Conservation (phyloP, 2,797 vertebrate species). For the Ataeniobius toweri region DNA sequence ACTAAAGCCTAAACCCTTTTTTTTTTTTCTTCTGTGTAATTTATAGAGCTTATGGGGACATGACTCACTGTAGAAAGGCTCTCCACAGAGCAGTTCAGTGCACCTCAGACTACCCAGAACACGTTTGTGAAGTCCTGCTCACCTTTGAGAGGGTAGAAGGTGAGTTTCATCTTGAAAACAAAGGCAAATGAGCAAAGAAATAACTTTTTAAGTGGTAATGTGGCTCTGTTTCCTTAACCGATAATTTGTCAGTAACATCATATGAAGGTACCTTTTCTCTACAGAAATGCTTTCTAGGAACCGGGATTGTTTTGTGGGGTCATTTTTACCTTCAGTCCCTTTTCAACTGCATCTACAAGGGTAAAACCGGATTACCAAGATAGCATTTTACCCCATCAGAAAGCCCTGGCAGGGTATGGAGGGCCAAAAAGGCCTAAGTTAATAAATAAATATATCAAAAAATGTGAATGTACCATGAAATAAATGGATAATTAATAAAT, state of each 20-base stretch:
- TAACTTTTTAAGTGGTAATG: background rate
- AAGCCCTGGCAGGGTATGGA: too few relatives aligned
- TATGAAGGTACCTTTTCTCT: too few relatives aligned
- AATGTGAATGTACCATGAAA: too few relatives aligned
- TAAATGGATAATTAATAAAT: too few relatives aligned
- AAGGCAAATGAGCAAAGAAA: background rate
- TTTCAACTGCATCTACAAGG: too few relatives aligned
- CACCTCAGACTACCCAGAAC: conserved; percentile 96
- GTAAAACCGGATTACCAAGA: too few relatives aligned
- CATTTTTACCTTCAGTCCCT: too few relatives aligned
- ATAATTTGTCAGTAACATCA: background rate
- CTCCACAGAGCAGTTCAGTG: conserved; percentile 95
- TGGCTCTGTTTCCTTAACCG: background rate
- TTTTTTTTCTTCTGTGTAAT: background rate
- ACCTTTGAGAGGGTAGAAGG: conserved; percentile 95
- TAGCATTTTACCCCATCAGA: too few relatives aligned
- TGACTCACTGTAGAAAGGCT: conserved; percentile 92
- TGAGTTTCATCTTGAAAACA: conserved; percentile 52
- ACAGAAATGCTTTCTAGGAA: too few relatives aligned
- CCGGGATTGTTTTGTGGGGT: too few relatives aligned
- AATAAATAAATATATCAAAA: too few relatives aligned
- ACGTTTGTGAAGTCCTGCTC: conserved; percentile 95
- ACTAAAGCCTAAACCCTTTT: background rate
- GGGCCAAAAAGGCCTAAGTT: too few relatives aligned
- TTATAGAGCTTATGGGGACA: conserved; percentile 89